Evolutionary conservation across 2,888 invertebrate genomes (phyloP).

Genomic region (Automeris io): DNA sequence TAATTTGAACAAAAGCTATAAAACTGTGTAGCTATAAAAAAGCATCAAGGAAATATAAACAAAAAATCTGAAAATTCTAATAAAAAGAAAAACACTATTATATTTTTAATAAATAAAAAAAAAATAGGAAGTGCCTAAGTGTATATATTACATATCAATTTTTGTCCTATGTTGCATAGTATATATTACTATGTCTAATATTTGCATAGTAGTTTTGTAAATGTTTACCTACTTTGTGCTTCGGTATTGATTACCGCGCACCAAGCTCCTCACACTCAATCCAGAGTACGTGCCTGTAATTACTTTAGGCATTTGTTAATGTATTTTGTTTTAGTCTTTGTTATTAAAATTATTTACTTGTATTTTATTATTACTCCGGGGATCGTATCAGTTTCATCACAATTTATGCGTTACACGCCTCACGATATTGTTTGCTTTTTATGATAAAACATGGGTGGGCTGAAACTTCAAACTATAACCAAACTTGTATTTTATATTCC

Average conservation of each 20-base stretch:
- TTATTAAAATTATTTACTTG: conserved; percentile 53
- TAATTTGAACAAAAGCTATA: no score
- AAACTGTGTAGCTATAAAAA: no score
- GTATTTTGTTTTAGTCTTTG: conserved; percentile 54
- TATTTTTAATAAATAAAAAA: no score
- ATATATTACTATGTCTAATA: no score
- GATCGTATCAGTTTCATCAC: conserved; percentile 50
- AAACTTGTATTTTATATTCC: background rate
- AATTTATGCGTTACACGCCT: conserved; percentile 55
- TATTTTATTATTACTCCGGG: conserved; percentile 46
- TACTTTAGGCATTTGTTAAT: conserved; percentile 32
- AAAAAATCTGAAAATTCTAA: no score
- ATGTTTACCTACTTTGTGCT: no score
- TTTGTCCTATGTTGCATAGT: no score
- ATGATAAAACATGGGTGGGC: conserved; percentile 57
- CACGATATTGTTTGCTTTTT: conserved; percentile 39
- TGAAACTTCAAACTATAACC: conserved; percentile 19
- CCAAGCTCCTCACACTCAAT: background rate
- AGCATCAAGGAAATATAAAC: no score
- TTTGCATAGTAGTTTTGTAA: background rate
- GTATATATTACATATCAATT: no score
- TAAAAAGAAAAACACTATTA: no score
- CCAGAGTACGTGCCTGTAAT: conserved; percentile 10
- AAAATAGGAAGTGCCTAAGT: no score
- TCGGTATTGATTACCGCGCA: no score